Evolutionary conservation across 2,888 invertebrate species (phyloP).

Genomic region (Chaitophorus viminalis): DNA sequence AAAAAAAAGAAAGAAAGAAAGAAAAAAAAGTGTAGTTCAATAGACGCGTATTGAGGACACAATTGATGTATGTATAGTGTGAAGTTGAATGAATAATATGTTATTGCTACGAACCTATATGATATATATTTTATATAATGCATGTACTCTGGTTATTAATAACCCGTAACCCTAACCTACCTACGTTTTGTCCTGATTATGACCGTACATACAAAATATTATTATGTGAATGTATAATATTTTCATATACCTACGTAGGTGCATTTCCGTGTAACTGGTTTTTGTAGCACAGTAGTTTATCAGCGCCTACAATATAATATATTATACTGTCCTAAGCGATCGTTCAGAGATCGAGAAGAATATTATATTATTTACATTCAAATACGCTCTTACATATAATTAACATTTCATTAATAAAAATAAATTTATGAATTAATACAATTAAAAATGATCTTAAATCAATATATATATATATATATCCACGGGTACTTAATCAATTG

Average conservation of each 20-base stretch:
- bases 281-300: slow-evolving; percentile 49
- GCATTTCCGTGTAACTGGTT: slow-evolving; percentile 56
- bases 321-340: background rate
- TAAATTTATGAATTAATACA: background rate
- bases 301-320: background rate
- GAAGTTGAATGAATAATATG: slow-evolving; percentile 1
- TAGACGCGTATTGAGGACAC: slow-evolving; percentile 61
- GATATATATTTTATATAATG: slow-evolving; percentile 6
- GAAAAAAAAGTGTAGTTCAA: slow-evolving; percentile 31
- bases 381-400: background rate
- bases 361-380: background rate
- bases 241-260: background rate
- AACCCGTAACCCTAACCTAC: slow-evolving; percentile 57
- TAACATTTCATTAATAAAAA: background rate
- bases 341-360: background rate
- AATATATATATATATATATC: no score
- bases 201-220: slow-evolving; percentile 25
- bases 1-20: background rate
- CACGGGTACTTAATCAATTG: no score
- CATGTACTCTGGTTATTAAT: slow-evolving; percentile 52
- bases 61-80: background rate
- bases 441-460: no score
- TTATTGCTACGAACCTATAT: background rate
- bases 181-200: slow-evolving; percentile 52
- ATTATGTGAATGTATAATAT: slow-evolving; percentile 24